Conservation (phyloP, 2,888 invertebrate genomes). For the Myathropa florea region DNA sequence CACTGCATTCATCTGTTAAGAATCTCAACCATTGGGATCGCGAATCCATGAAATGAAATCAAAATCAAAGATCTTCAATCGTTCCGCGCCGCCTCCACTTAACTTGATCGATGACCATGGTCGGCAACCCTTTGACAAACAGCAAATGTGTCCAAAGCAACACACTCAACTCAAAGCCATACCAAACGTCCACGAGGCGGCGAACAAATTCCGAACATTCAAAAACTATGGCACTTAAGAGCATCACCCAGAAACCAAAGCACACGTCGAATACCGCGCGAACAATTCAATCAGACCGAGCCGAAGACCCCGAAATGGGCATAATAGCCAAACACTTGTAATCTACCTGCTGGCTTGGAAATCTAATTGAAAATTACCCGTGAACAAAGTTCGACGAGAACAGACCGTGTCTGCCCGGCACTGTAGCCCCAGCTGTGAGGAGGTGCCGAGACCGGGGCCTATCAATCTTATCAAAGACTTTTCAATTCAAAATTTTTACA, state of each 20-base stretch:
- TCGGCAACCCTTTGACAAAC: constrained; percentile 66
- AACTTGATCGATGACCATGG: constrained; percentile 64
- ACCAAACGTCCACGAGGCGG: not conserved
- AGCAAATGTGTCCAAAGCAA: constrained; percentile 53
- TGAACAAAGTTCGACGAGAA: constrained; percentile 55
- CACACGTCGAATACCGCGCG: constrained; percentile 59
- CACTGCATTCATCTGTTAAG: constrained; percentile 6
- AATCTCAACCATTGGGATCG: constrained; percentile 43
- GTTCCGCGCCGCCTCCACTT: constrained; percentile 60
- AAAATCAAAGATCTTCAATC: constrained; percentile 51
- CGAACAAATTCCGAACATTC: constrained; percentile 53
- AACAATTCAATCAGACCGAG: constrained; percentile 64
- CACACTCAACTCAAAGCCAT: constrained; percentile 36
- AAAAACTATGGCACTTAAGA: constrained; percentile 57
- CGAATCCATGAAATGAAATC: constrained; percentile 42
- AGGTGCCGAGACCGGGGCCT: constrained; percentile 29
- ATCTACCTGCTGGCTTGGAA: constrained; percentile 62
- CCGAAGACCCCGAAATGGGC: constrained; percentile 36
- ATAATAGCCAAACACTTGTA: constrained; percentile 65
- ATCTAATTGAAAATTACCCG: constrained; percentile 69
- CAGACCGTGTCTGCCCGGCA: not conserved
- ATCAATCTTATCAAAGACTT: constrained; percentile 70
- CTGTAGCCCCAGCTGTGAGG: constrained; percentile 1
- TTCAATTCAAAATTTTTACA: constrained; percentile 51
- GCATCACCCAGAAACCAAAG: constrained; percentile 47